Conservation (phyloP, 2,113 vertebrate genomes). For the Neomonachus schauinslandi region DNA sequence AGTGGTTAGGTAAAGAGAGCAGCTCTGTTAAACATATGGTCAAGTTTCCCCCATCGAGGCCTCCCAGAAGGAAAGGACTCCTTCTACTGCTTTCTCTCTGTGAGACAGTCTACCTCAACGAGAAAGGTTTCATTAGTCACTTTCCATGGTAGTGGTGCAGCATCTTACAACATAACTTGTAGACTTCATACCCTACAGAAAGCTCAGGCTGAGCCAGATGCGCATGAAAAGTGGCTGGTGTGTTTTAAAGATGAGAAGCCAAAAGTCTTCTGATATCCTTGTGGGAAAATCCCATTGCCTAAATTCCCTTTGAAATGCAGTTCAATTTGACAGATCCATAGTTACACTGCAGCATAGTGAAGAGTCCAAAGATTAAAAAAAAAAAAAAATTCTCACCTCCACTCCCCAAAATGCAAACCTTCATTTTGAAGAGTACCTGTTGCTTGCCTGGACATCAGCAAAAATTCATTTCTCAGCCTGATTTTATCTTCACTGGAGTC, state of each 20-base stretch:
- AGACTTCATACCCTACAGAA: not conserved
- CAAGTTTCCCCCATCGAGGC: constrained; percentile 37
- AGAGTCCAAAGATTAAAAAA: not conserved
- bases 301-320: not conserved
- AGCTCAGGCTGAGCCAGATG: not conserved
- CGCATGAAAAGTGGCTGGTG: not conserved
- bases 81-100: constrained; percentile 43
- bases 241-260: not conserved
- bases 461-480: not conserved
- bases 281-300: not conserved
- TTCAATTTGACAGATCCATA: not conserved
- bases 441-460: not conserved
- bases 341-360: not conserved
- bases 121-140: constrained; percentile 59
- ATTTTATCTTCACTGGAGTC: not conserved
- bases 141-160: not conserved
- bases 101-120: constrained; percentile 30
- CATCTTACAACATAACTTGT: constrained; percentile 45
- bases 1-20: constrained; percentile 50
- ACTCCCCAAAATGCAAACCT: not conserved
- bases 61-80: constrained; percentile 4
- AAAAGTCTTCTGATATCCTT: not conserved
- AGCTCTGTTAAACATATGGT: constrained; percentile 20
- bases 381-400: not conserved
- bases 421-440: not conserved